Conservation (phyloP, 2,797 vertebrate genomes). For the Pampus argenteus region DNA sequence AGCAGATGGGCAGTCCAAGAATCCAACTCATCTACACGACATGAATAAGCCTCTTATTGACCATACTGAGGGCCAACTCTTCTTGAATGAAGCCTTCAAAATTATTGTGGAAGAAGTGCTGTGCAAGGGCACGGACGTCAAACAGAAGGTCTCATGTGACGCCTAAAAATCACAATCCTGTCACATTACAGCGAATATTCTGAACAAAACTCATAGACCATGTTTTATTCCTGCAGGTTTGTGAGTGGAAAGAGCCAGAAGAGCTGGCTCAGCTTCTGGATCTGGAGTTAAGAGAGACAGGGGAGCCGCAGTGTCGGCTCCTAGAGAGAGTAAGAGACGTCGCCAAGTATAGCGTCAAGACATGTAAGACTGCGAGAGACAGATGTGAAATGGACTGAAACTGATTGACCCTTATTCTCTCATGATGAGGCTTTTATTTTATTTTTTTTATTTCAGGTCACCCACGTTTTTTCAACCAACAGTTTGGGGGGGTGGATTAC, state of each 20-base stretch:
- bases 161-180: not conserved
- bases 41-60: constrained; percentile 68
- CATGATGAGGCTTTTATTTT: not conserved
- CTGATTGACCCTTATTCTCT: not conserved
- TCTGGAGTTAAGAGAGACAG: constrained; percentile 84
- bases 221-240: constrained; percentile 82
- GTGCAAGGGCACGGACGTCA: constrained; percentile 84
- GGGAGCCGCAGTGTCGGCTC: constrained; percentile 82
- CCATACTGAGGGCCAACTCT: constrained; percentile 78
- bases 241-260: constrained; percentile 88
- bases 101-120: constrained; percentile 88
- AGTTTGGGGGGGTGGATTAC: constrained; percentile 89
- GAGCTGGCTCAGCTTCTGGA: constrained; percentile 87
- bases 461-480: constrained; percentile 92
- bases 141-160: constrained; percentile 82
- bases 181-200: not conserved
- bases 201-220: not conserved
- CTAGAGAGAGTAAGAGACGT: constrained; percentile 87
- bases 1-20: constrained; percentile 30
- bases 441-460: constrained; percentile 82
- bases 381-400: not conserved
- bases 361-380: constrained; percentile 73
- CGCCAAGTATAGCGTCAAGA: constrained; percentile 90
- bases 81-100: constrained; percentile 85
- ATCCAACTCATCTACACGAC: constrained; percentile 28